Conservation (phyloP, 2,113 vertebrate genomes). For the Labeo catla region DNA sequence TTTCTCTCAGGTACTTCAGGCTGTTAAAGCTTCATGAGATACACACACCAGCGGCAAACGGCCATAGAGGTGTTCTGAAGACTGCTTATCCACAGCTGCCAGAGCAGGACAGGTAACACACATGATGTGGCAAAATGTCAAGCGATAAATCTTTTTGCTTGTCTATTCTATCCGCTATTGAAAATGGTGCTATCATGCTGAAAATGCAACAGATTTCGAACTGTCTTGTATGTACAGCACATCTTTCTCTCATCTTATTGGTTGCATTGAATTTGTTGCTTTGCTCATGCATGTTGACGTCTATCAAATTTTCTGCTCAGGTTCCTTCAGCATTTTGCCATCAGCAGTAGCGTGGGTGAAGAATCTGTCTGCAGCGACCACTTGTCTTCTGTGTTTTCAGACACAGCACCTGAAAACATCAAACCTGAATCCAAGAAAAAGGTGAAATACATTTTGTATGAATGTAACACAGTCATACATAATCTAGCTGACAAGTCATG, state of each 20-base stretch:
- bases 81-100: conserved; percentile 79
- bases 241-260: neutral
- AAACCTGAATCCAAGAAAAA: conserved; percentile 72
- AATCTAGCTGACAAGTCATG: neutral
- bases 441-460: conserved; percentile 72
- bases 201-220: neutral
- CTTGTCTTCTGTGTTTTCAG: conserved; percentile 82
- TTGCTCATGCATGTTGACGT: neutral
- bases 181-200: neutral
- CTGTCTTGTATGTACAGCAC: neutral
- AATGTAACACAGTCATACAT: neutral
- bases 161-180: neutral
- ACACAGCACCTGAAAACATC: conserved; percentile 68
- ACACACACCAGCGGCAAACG: conserved; percentile 75
- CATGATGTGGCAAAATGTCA: neutral
- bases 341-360: conserved; percentile 84
- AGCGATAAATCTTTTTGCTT: neutral
- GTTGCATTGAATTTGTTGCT: neutral
- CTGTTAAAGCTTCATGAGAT: conserved; percentile 83
- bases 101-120: conserved; percentile 81
- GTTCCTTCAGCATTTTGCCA: conserved; percentile 87
- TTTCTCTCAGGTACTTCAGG: conserved; percentile 75
- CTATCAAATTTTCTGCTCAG: conserved; percentile 68
- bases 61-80: conserved; percentile 79
- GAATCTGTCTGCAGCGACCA: conserved; percentile 85